A percentile compares a stretch with the other conserved stretches of the same genome.
phyloP scores from a whole-genome alignment of 2,888 invertebrate species.

The Trichogramma dendrolimi region DNA sequence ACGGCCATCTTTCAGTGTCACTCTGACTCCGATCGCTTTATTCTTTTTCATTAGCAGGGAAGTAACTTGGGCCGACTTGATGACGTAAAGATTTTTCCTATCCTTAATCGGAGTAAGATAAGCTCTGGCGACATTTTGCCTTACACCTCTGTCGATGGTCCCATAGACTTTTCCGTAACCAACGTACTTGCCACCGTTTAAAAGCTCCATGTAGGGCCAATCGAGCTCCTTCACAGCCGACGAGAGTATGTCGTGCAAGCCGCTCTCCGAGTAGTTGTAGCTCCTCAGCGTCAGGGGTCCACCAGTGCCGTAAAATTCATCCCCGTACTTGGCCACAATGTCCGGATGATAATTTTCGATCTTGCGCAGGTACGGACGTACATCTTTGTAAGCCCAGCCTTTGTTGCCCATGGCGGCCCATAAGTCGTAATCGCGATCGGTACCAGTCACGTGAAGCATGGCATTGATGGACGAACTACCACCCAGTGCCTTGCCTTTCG shows the following conservation, averaged over 20 bases:
- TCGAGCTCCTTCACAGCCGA: conserved; percentile 54
- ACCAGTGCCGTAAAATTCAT: conserved; percentile 47
- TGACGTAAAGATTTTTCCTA: conserved; percentile 59
- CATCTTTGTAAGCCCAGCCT: conserved; percentile 59
- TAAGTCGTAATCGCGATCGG: conserved; percentile 61
- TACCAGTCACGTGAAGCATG: conserved; percentile 65
- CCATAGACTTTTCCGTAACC: conserved; percentile 56
- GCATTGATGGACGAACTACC: conserved; percentile 64
- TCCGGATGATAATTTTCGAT: conserved; percentile 37
- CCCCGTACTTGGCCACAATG: conserved; percentile 43
- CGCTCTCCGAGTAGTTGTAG: conserved; percentile 44
- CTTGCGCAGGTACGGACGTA: conserved; percentile 48
- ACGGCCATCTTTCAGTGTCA: conserved; percentile 45
- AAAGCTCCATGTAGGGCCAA: conserved; percentile 39
- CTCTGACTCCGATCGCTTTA: conserved; percentile 51
- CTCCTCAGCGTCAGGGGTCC: conserved; percentile 54
- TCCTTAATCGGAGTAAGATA: conserved; percentile 52
- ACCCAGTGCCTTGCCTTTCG: conserved; percentile 63
- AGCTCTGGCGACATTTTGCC: conserved; percentile 52
- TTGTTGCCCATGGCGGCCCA: conserved; percentile 62
- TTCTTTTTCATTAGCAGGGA: conserved; percentile 55
- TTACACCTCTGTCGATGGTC: conserved; percentile 48
- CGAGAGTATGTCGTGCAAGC: conserved; percentile 49
- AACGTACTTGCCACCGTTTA: conserved; percentile 51
- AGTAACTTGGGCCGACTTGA: conserved; percentile 58